Evolutionary conservation across 1,140 invertebrate genomes (phyloP).

Genomic region (Schlechtendalia chinensis): DNA sequence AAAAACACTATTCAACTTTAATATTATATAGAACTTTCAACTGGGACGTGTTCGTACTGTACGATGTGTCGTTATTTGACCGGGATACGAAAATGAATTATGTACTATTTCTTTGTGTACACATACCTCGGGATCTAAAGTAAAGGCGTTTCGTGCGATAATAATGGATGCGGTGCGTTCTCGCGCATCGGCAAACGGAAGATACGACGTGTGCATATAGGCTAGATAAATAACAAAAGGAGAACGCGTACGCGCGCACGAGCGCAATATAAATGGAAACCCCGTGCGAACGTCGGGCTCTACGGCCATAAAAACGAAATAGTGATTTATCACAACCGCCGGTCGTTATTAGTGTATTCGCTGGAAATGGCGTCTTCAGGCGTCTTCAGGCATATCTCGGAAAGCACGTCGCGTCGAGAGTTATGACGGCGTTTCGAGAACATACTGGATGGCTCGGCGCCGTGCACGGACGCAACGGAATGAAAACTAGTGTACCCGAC

Average conservation of each 20-base stretch:
- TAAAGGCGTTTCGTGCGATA: conserved; percentile 14
- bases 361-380: no score
- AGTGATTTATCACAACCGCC: conserved; percentile 11
- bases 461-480: background rate
- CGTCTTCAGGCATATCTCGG: no score
- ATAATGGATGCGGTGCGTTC: conserved; percentile 6
- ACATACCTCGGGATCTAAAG: conserved; percentile 12
- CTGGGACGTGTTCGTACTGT: background rate
- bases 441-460: background rate
- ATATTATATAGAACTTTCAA: conserved; percentile 10
- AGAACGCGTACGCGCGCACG: background rate
- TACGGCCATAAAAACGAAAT: conserved; percentile 13
- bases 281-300: background rate
- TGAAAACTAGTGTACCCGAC: background rate
- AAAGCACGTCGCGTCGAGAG: no score
- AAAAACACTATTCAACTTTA: background rate
- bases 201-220: background rate
- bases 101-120: conserved; percentile 7
- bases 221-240: conserved; percentile 38
- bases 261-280: background rate
- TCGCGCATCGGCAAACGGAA: background rate
- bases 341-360: background rate
- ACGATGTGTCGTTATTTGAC: conserved; percentile 11
- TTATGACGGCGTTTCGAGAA: background rate
- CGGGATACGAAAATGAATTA: conserved; percentile 15